Evolutionary conservation across 2,888 invertebrate species (phyloP).

Genomic region (Tipula vernalis): DNA sequence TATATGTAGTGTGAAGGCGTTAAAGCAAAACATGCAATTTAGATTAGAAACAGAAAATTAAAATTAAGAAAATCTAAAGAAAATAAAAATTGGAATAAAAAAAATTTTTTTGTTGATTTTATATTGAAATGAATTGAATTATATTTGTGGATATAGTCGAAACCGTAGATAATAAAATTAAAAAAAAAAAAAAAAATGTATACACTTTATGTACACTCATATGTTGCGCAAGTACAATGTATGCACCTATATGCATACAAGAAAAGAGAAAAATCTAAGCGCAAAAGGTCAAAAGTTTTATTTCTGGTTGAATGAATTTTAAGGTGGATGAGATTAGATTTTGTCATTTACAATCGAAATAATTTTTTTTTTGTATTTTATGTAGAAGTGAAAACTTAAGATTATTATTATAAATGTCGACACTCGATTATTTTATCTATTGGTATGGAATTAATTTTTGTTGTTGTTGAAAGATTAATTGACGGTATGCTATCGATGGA

Average conservation of each 20-base stretch:
- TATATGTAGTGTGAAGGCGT: background rate
- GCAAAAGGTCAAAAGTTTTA: background rate
- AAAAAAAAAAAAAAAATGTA: background rate
- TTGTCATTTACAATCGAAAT: background rate
- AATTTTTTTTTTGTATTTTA: background rate
- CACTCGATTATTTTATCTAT: background rate
- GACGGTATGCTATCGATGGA: background rate
- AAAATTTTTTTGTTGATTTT: background rate
- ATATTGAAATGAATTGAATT: constrained; percentile 4
- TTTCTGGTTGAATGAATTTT: background rate
- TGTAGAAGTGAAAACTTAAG: background rate
- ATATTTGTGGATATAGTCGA: background rate
- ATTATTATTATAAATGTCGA: background rate
- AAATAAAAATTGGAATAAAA: background rate
- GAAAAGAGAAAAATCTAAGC: background rate
- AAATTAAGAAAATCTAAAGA: background rate
- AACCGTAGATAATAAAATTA: background rate
- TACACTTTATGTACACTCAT: background rate
- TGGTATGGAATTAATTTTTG: background rate
- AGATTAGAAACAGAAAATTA: constrained; percentile 4
- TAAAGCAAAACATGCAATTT: constrained; percentile 4
- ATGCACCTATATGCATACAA: background rate
- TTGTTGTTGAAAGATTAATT: background rate
- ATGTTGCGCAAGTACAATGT: background rate
- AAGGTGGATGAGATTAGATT: background rate